Evolutionary conservation across 1,140 invertebrate species (phyloP), one percentile per base, ranked within the genome.

Genomic region (Drosophila burlai): DNA sequence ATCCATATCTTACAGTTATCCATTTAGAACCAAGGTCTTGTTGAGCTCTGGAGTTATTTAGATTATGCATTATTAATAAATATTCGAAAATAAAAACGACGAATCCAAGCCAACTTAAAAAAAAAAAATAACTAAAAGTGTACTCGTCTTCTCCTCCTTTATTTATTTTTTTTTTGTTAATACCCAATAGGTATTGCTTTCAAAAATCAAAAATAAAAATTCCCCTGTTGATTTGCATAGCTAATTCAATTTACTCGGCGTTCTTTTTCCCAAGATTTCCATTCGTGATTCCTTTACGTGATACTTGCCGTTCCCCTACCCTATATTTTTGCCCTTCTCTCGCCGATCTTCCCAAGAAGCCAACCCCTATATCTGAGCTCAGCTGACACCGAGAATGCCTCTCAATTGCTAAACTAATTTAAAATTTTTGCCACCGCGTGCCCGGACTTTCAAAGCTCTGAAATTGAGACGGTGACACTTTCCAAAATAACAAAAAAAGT

Each of bases 331-430:
- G 8, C 18, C 34, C 18, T 16, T 34, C 21, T 21, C 1, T 31
- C 4, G 1, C 31, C 45, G 10, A 36, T n/a, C 36, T 18, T 10
- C 18, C 10, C 26, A n/a, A 54, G 71, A 47, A 40, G 42, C 9
- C 49, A 46, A 57, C 43, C 54, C 50, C 52, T 21, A 8, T 9
- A 55, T 7, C 52, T 38, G 52, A 18, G 36, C 15, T 34, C 11
- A 54, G 36, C 50, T 77, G 81, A 80, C 66, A 84, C 81, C 55
- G 64, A 62, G 67, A 78, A 74, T 43, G 67, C 63, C 63, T 81
- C 83, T 85, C 82, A 85, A 85, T 85, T 81, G 82, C 83, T 85
- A 85, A 85, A 85, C 82, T 85, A 85, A 85, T 85, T 85, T 85
- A 86, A 85, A 85, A 85, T 86, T 84, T 64, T 85, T 58, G 75